Conservation (phyloP, 1,140 invertebrate genomes). For the Chironomus tepperi region DNA sequence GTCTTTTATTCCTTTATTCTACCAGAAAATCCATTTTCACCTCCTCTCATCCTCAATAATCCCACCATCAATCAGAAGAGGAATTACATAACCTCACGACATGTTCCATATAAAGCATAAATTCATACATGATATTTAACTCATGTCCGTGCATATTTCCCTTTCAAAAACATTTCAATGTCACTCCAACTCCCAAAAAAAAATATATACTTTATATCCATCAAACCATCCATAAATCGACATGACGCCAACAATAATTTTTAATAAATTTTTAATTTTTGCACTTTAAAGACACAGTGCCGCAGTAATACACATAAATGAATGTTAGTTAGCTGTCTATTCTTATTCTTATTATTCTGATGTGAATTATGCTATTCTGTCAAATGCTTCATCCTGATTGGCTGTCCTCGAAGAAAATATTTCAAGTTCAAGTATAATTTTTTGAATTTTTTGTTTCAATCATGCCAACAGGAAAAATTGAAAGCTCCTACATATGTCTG, state of each 20-base stretch:
- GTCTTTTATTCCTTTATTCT: too few relatives aligned
- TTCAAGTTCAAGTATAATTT: slow-evolving; percentile 19
- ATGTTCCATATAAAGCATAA: too few relatives aligned
- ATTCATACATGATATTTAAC: too few relatives aligned
- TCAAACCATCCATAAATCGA: too few relatives aligned
- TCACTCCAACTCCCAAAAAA: background rate
- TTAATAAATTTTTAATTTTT: background rate
- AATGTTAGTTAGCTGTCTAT: background rate
- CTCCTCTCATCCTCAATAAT: too few relatives aligned
- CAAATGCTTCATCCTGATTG: background rate
- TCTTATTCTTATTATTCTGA: background rate
- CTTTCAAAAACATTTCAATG: background rate
- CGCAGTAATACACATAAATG: background rate
- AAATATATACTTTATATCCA: too few relatives aligned
- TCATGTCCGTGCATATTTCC: too few relatives aligned
- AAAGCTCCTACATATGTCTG: background rate
- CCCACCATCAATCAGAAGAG: too few relatives aligned
- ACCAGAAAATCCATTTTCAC: too few relatives aligned
- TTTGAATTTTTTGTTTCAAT: slow-evolving; percentile 4
- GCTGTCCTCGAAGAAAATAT: background rate
- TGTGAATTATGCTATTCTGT: background rate
- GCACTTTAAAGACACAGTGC: background rate
- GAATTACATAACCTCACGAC: too few relatives aligned
- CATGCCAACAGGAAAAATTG: background rate
- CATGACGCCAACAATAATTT: background rate